phyloP scores from a whole-genome alignment of 2,797 vertebrate species.

The Lacerta bilineata region DNA sequence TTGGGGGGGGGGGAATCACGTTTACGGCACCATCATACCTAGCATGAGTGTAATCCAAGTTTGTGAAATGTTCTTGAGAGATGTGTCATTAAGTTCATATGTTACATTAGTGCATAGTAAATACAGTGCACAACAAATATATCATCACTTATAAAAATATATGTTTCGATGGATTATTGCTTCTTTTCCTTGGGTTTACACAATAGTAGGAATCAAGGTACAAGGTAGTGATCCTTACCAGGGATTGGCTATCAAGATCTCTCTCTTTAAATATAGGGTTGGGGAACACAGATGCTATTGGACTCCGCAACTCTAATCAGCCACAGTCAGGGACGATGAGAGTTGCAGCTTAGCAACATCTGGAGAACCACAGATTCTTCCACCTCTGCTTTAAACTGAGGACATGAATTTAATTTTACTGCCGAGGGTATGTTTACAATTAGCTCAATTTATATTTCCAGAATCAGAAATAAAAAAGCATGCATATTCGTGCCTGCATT shows the following conservation, averaged over 20 bases:
- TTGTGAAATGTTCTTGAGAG: conserved; percentile 1
- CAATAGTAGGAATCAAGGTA: neutral
- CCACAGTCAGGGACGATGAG: too few relatives aligned
- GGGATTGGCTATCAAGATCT: neutral
- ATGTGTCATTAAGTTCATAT: neutral
- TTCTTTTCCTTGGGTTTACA: neutral
- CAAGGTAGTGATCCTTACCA: neutral
- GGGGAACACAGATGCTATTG: neutral
- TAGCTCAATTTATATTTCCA: neutral
- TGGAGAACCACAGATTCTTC: too few relatives aligned
- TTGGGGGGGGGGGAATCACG: neutral
- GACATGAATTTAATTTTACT: neutral
- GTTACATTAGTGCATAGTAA: neutral
- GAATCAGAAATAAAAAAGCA: neutral
- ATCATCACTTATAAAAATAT: neutral
- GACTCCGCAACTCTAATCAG: too few relatives aligned
- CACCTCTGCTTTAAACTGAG: neutral
- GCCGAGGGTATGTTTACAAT: neutral
- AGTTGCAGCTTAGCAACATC: too few relatives aligned
- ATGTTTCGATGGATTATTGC: neutral
- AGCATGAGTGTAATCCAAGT: neutral
- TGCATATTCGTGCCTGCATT: neutral
- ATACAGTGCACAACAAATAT: neutral
- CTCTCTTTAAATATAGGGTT: too few relatives aligned
- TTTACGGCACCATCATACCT: neutral